Evolutionary conservation across 2,888 invertebrate species (phyloP), one percentile per base, ranked within the genome.

Genomic region (Ptycholaimellus sp.): DNA sequence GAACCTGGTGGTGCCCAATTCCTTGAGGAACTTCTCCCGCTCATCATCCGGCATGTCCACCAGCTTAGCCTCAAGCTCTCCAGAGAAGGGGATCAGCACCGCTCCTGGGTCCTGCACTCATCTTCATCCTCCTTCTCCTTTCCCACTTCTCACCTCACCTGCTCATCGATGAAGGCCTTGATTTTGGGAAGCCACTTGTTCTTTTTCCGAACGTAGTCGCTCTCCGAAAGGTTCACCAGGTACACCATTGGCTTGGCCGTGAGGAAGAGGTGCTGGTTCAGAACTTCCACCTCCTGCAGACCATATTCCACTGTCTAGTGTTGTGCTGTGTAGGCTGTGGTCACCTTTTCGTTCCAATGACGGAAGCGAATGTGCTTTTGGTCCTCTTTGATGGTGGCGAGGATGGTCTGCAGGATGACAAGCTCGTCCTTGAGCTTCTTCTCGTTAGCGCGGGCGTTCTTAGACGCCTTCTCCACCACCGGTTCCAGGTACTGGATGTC

Each of bases 181-280:
- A 99, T 78, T 66, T 90, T 90, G 34, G 75, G 69, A 54, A 87
- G 67, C 82, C 50, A 54, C 40, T 54, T 52, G 43, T 54, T 54
- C 47, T 54, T 54, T 49, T 90, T 93, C 52, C 85, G 73, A 52
- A 83, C 82, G 61, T 82, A 99, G 63, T 96, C 96, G 62, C 83
- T 87, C 62, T 93, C 87, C 0, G 90, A 78, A 43, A 99, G 68
- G 63, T 99, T 99, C 7, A 96, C 76, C 47, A 99, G 69, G 60
- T 99, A 99, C 48, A 99, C 74, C 39, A 81, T 78, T 1, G 96
- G 96, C 61, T 99, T 99, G 0, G 90, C 77, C 11, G 96, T 99
- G 45, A 99, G 66, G 59, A 96, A 85, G 46, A 93, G 66, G 60
- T 93, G 79, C 63, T 81, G 83, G 65, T 99, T 99, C 38, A 96